phyloP scores from a whole-genome alignment of 1,140 invertebrate species.

The Muscidifurax raptorellus region DNA sequence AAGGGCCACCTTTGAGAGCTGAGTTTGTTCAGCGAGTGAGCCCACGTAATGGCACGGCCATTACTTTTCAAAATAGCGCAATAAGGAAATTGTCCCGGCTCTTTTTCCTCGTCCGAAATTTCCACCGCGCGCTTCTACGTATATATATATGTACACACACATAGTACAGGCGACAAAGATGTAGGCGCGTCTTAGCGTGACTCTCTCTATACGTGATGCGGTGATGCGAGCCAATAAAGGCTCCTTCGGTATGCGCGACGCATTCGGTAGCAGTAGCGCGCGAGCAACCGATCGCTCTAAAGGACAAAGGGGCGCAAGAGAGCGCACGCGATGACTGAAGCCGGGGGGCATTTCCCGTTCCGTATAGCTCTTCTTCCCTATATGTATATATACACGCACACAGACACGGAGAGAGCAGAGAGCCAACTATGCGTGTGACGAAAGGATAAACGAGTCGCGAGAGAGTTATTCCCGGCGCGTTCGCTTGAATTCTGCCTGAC shows the following conservation, averaged over 20 bases:
- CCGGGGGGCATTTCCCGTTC: not conserved
- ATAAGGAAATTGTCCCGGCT: slow-evolving; percentile 50
- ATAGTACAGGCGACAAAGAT: slow-evolving; percentile 7
- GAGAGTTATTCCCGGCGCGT: slow-evolving; percentile 23
- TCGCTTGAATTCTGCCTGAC: slow-evolving; percentile 20
- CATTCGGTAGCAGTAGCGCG: not conserved
- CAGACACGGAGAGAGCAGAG: not conserved
- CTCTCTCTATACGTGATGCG: not conserved
- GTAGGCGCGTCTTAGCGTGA: not conserved
- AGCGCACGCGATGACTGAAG: not conserved
- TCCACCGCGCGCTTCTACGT: slow-evolving; percentile 25
- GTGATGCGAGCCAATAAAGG: not conserved
- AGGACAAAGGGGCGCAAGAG: not conserved
- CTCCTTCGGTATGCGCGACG: not conserved
- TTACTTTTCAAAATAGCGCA: slow-evolving; percentile 52
- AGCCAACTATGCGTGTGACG: not conserved
- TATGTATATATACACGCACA: not conserved
- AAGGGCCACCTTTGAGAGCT: slow-evolving; percentile 50
- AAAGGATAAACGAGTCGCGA: slow-evolving; percentile 15
- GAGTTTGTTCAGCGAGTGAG: slow-evolving; percentile 47
- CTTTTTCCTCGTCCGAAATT: slow-evolving; percentile 18
- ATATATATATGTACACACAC: no score
- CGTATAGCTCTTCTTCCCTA: not conserved
- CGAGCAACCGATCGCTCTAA: not conserved
- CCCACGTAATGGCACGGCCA: slow-evolving; percentile 46